Percentiles rank a stretch among this genome's conserved stretches.
phyloP scores from a whole-genome alignment of 2,888 invertebrate species.

The Microchrysa polita region DNA sequence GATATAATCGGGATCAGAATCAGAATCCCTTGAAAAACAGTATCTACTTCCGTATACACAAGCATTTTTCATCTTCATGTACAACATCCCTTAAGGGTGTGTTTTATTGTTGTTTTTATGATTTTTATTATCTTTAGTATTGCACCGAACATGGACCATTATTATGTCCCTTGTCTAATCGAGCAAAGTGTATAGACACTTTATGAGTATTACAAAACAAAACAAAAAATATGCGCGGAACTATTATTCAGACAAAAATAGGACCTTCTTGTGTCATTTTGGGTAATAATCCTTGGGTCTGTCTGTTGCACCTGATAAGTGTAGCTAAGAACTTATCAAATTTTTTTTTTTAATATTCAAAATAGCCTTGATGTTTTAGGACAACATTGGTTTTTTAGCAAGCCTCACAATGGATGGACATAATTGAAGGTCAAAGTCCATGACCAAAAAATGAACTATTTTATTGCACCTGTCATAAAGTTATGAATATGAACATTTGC shows the following conservation, averaged over 20 bases:
- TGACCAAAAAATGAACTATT: background rate
- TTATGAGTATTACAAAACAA: too few species aligned
- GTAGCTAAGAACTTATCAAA: background rate
- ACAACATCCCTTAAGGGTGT: slow-evolving; percentile 50
- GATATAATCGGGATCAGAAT: too few species aligned
- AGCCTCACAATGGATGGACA: background rate
- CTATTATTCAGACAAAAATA: too few species aligned
- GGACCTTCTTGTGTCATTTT: too few species aligned
- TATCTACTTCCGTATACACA: background rate
- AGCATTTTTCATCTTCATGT: slow-evolving; percentile 39
- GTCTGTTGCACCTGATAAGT: background rate
- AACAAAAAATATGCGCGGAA: too few species aligned
- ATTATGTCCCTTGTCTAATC: background rate
- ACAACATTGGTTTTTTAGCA: background rate
- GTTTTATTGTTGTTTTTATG: slow-evolving; percentile 51
- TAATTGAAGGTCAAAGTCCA: slow-evolving; percentile 1
- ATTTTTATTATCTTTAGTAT: slow-evolving; percentile 49
- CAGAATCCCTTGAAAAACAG: background rate
- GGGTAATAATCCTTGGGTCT: background rate
- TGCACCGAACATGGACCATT: background rate
- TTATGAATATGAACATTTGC: slow-evolving; percentile 2
- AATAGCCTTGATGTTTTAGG: background rate
- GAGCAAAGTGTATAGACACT: too few species aligned
- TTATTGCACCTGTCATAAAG: slow-evolving; percentile 30
- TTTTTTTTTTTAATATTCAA: background rate